Percentiles rank a stretch among this genome's conserved stretches.
phyloP scores from a whole-genome alignment of 2,888 invertebrate species.

The Branchellion lobata region DNA sequence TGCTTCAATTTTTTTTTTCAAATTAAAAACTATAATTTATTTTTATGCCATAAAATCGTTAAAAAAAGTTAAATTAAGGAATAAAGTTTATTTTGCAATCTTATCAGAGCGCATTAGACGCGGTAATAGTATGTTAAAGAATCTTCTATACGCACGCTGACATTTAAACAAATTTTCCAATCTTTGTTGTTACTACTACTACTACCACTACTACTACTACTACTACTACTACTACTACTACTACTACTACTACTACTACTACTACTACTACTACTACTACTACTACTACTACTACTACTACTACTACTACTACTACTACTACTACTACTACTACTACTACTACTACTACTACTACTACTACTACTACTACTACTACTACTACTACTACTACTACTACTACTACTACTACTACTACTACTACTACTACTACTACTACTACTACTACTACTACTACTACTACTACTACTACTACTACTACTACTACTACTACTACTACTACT shows the following conservation, averaged over 20 bases:
- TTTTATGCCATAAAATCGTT: no score
- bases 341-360: conserved; percentile 18
- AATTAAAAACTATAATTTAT: no score
- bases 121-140: no score
- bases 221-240: conserved; percentile 27
- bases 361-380: conserved; percentile 18
- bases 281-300: conserved; percentile 24
- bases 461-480: conserved; percentile 29
- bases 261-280: conserved; percentile 26
- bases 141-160: no score
- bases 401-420: conserved; percentile 60
- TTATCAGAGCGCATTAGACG: no score
- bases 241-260: conserved; percentile 27
- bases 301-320: conserved; percentile 17
- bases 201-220: conserved; percentile 24
- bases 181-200: conserved; percentile 7
- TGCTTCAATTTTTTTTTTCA: no score
- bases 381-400: conserved; percentile 20
- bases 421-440: conserved; percentile 55
- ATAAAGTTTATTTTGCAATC: no score
- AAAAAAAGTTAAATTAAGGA: not conserved
- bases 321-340: conserved; percentile 25
- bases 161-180: no score
- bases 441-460: conserved; percentile 25
- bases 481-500: conserved; percentile 29